These are phyloP conservation scores for Dipodomys ordii DNA, from an alignment of 2,113 vertebrate species.

Conservation along the genomic window DNA sequence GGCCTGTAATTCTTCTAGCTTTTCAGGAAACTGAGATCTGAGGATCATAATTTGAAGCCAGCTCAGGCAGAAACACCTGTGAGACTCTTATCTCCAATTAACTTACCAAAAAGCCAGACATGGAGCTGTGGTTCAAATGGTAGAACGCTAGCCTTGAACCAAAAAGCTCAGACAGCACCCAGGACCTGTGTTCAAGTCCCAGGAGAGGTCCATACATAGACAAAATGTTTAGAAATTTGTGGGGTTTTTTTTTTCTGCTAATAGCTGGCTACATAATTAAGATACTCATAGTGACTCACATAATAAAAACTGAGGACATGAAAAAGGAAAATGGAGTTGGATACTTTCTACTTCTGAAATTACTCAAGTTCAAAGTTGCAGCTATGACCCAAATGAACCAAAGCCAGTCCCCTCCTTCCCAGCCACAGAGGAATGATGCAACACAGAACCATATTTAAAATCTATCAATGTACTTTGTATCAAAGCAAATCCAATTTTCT, in stretches of 20 bases:
- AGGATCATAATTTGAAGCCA: no score
- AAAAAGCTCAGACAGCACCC: no score
- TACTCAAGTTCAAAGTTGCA: background rate
- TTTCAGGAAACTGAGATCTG: no score
- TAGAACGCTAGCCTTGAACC: no score
- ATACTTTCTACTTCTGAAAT: background rate
- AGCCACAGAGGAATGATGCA: slow-evolving; percentile 17
- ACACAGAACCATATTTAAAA: slow-evolving; percentile 3
- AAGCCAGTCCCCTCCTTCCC: background rate
- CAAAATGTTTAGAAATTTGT: no score
- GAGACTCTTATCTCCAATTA: no score
- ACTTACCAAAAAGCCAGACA: no score
- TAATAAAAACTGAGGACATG: background rate
- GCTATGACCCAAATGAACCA: background rate
- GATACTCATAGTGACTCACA: background rate
- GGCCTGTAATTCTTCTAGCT: no score
- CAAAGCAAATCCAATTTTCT: slow-evolving; percentile 75
- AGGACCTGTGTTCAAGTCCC: no score
- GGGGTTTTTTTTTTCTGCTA: background rate
- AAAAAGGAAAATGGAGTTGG: background rate
- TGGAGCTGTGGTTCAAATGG: no score
- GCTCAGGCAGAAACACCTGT: no score
- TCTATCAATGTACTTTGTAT: slow-evolving; percentile 60
- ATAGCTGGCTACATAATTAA: background rate
- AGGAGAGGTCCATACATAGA: no score